Evolutionary conservation across 2,888 invertebrate genomes (phyloP), one percentile per base, ranked within the genome.

Genomic region (Cinara cedri): DNA sequence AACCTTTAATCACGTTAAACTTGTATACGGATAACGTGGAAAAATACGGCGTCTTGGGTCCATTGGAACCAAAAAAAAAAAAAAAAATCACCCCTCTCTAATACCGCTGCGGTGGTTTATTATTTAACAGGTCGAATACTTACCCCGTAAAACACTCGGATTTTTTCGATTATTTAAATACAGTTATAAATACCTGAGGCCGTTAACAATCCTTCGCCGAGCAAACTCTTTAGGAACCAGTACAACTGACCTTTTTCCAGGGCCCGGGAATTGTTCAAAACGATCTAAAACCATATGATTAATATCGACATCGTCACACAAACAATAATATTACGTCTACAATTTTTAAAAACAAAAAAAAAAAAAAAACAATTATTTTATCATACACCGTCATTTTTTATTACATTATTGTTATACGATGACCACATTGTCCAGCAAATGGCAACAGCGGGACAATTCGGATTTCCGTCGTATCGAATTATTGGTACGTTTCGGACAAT

Each of bases 121-220:
- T 34, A 34, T 34, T 34, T 6, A 34, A 34, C 34, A 34, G 3
- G 34, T 3, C 34, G 3, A 34, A 34, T 34, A 6, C n/a, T n/a
- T n/a, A n/a, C n/a, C n/a, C 34, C 34, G 34, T 34, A 34, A 3
- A 6, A 34, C 34, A 6, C 34, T 34, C 34, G 34, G 34, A 34
- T 34, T 34, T 34, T 34, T 34, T 34, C 6, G 34, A 34, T 34
- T 34, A 34, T 34, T 13, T 8, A 26, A 68, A 65, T 14, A 51
- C 13, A 13, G 16, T 54, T 49, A 26, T 51, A 51, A 72, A 57
- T 70, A 84, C 84, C 83, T 80, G 83, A 82, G 63, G 83, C 82
- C 1, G 83, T 83, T 70, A 84, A 83, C 54, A 84, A 72, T 10
- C 83, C 84, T 46, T 83, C 83, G 13, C 83, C 84, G 0, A 84